Evolutionary conservation across 2,113 vertebrate species (phyloP).

Genomic region (Suncus etruscus): DNA sequence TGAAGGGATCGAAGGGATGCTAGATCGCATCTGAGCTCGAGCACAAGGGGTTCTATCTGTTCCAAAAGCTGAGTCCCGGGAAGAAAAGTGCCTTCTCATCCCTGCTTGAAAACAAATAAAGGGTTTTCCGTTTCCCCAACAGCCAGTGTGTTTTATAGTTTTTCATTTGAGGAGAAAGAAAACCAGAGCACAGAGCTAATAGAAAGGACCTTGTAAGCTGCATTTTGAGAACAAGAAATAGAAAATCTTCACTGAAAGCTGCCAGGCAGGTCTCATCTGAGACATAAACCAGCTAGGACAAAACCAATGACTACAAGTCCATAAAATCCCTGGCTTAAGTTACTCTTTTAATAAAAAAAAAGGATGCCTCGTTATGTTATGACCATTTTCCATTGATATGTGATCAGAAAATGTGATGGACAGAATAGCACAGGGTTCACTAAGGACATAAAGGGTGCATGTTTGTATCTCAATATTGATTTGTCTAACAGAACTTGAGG

Average conservation of each 20-base stretch:
- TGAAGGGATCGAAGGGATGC: neutral
- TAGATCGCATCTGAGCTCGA: neutral
- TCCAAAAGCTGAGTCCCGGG: neutral
- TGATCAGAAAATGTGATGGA: no score
- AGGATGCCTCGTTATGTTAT: neutral
- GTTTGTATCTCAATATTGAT: neutral
- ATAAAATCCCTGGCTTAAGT: neutral
- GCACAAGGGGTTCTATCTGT: no score
- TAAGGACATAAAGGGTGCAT: neutral
- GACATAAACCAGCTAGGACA: neutral
- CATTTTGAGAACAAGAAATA: neutral
- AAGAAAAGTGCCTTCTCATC: neutral
- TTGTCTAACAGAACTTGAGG: neutral
- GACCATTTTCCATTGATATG: neutral
- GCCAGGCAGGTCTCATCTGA: rapidly evolving
- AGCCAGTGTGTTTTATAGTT: neutral
- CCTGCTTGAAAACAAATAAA: neutral
- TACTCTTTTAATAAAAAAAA: neutral
- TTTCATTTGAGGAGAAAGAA: slow-evolving; percentile 24
- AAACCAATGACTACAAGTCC: neutral
- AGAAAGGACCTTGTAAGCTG: neutral
- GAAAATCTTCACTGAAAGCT: neutral
- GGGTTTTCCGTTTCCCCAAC: neutral
- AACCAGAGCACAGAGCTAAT: neutral
- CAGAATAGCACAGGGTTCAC: neutral